Evolutionary conservation across 2,113 vertebrate species (phyloP).

Genomic region (Thomomys bottae): DNA sequence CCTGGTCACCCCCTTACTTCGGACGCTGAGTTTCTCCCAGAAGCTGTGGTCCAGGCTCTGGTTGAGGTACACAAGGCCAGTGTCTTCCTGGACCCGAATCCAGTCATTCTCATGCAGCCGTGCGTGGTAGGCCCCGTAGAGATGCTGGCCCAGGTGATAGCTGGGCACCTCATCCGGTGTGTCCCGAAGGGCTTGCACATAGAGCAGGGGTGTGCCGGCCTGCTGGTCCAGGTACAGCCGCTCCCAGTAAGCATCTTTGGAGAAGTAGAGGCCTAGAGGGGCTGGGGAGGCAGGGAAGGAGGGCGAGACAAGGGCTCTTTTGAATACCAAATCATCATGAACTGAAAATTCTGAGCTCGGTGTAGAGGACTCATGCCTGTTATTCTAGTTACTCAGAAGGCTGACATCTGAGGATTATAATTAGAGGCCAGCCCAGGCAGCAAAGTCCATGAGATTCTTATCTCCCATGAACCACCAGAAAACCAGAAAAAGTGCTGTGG

Average conservation of each 20-base stretch:
- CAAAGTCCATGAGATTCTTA: no score
- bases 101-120: slow-evolving; percentile 84
- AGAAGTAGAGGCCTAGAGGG: slow-evolving; percentile 93
- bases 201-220: slow-evolving; percentile 88
- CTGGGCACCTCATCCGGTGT: slow-evolving; percentile 83
- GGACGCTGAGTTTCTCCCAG: slow-evolving; percentile 83
- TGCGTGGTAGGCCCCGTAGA: slow-evolving; percentile 42
- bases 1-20: slow-evolving; percentile 61
- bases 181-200: slow-evolving; percentile 91
- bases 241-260: slow-evolving; percentile 91
- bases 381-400: no score
- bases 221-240: slow-evolving; percentile 92
- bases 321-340: no score
- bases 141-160: slow-evolving; percentile 88
- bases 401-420: no score
- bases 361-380: no score
- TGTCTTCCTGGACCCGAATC: slow-evolving; percentile 90
- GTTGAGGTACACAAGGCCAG: slow-evolving; percentile 92
- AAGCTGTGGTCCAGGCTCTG: slow-evolving; percentile 91
- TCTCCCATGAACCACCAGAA: no score
- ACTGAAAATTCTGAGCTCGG: no score
- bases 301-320: not conserved
- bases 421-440: no score
- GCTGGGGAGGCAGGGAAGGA: slow-evolving; percentile 82
- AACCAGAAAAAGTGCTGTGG: no score